Base-by-base conservation (phyloP, 2,888 invertebrate species). In the Coleophora flavipennella region DNA sequence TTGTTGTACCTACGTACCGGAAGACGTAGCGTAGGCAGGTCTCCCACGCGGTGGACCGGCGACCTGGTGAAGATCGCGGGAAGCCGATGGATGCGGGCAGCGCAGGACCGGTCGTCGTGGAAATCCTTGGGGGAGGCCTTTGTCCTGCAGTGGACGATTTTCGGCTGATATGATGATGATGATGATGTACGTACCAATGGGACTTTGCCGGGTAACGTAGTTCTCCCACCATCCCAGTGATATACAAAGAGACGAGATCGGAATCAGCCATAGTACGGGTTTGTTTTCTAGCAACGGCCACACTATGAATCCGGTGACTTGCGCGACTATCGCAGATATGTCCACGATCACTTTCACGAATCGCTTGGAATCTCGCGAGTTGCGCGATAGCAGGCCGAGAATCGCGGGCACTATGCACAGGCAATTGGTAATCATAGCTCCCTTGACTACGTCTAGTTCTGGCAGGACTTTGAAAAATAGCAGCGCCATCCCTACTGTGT, bases 171-270 rank as follows among this genome's bases (percentile, higher is more conserved):
- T 20, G 20, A 6, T 4, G 20, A 3, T 4, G 20, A 3, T 20
- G 20, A 20, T 29, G 2, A 29, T 29, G 10, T 29, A 33, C 71
- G 75, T 67, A 90, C 91, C 91, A 46, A 96, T 87, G 0, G 95
- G 92, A 41, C 97, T 96, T 56, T 94, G 90, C 42, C 90, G 87
- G 42, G 94, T 93, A 1, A 97, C 94, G 66, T 95, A 99, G 75
- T 99, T 99, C 75, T 99, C 98, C 99, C 99, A 99, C 96, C 97
- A 98, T 14, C 95, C 95, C 31, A 95, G 87, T 0, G 98, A 98
- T 48, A 96, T 92, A 56, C 96, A 88, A 39, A 96, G 73, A 29
- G 96, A 88, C 1, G 96, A 88, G 0, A 95, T 84, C 0, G 97
- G 96, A 53, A 98, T 93, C 33, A 95, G 85, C 94, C 94, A 95